Conservation (phyloP, 2,888 invertebrate genomes). For the Phanerotoma sp. region DNA sequence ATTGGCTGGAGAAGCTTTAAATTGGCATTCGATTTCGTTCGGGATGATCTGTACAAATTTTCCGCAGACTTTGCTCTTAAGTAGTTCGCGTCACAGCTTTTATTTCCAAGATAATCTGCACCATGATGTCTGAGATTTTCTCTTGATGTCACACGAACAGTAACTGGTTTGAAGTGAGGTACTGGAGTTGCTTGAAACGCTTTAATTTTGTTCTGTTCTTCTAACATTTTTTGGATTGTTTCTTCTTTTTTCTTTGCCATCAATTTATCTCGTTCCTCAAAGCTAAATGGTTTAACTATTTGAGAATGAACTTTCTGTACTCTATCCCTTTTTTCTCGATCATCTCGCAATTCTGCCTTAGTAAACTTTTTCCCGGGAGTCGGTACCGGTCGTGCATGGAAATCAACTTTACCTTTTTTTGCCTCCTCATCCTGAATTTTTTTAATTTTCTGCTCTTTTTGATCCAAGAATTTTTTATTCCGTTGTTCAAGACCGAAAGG, state of each 20-base stretch:
- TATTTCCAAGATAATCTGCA: too few species aligned
- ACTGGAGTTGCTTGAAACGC: conserved; percentile 73
- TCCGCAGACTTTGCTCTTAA: conserved; percentile 2
- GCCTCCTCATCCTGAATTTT: conserved; percentile 32
- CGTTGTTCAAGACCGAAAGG: conserved; percentile 61
- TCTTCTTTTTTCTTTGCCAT: conserved; percentile 64
- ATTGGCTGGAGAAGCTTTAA: too few species aligned
- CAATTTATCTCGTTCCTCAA: conserved; percentile 67
- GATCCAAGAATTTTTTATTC: conserved; percentile 53
- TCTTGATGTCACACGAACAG: conserved; percentile 47
- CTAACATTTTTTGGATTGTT: conserved; percentile 62
- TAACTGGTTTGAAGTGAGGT: conserved; percentile 61
- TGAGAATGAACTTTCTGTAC: too few species aligned
- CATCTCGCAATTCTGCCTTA: too few species aligned
- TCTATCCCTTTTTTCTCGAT: too few species aligned
- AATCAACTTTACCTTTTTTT: conserved; percentile 48
- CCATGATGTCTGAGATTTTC: conserved; percentile 29
- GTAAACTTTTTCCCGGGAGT: conserved; percentile 44
- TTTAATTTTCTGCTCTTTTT: conserved; percentile 39
- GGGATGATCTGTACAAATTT: not conserved
- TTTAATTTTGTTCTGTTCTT: conserved; percentile 63
- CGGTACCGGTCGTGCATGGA: conserved; percentile 68
- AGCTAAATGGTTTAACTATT: conserved; percentile 65
- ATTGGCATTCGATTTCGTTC: not conserved
- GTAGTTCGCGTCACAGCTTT: not conserved